Base-by-base conservation (phyloP, 53 echinoderm and acorn worm species). In the Mesocentrotus franciscanus region DNA sequence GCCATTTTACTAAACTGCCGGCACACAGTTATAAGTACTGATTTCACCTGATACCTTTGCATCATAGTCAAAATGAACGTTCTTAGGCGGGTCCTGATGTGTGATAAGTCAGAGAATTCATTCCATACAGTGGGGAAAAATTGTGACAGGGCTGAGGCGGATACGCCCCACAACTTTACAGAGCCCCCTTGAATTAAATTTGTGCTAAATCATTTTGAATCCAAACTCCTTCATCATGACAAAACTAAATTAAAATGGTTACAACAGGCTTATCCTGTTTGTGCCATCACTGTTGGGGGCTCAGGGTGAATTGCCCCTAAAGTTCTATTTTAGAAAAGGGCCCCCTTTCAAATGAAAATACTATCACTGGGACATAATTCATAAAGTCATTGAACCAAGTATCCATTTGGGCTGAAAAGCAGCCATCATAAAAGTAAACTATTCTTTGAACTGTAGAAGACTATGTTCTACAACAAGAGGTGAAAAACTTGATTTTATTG, bases 51-150 rank as follows among this genome's bases (percentile, higher is more conserved):
- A 85, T 94, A 94, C 95, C 95, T 94, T 94, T 22, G 29, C 78
- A 42, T 94, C 95, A 94, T 39, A 85, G 87, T 85, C 95, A 94
- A 94, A 94, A 94, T 85, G 34, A 85, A 94, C 87, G 26, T 33
- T 68, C 95, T 85, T 94, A 85, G 95, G 95, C 71, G 42, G 34
- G 42, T 94, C 95, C 95, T 94, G 95, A 94, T 94, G 91, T 91
- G 62, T 20, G 60, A 94, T 39, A 91, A 94, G 61, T 66, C 33
- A 96, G 59, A 94, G 34, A 72, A 85, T 94, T 90, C 61, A 79
- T 91, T 59, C 58, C 87, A 18, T 20, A 87, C 13, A 58, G 32
- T 58, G 87, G 4, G 18, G 2, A 84, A 83, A 81, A 81, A 36
- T 36, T 39, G 14, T 17, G 81, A 20, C 20, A 39, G 81, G 81